phyloP scores from a whole-genome alignment of 2,888 invertebrate species.

The Leptopilina myrica region DNA sequence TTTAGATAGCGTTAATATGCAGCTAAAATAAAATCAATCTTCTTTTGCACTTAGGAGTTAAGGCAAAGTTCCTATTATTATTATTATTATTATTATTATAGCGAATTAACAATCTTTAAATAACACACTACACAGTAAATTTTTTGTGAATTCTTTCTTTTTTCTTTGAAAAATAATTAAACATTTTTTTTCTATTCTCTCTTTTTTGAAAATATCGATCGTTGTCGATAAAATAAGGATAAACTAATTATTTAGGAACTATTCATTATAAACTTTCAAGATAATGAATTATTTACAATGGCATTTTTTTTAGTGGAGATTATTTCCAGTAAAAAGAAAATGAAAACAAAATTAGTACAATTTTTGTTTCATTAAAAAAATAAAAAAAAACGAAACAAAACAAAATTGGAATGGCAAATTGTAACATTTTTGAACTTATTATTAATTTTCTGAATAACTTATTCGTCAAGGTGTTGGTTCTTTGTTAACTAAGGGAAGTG shows the following conservation, averaged over 20 bases:
- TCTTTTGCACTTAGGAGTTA: conserved; percentile 42
- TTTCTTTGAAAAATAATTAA: conserved; percentile 21
- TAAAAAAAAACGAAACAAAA: conserved; percentile 14
- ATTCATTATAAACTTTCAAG: conserved; percentile 32
- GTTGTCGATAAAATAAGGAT: not conserved
- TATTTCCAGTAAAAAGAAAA: conserved; percentile 11
- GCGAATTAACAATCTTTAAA: conserved; percentile 38
- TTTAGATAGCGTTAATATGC: conserved; percentile 25
- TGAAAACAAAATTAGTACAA: not conserved
- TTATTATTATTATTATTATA: conserved; percentile 15
- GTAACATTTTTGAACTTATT: conserved; percentile 7
- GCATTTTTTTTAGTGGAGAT: not conserved
- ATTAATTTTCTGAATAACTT: conserved; percentile 26
- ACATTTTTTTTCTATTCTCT: not conserved
- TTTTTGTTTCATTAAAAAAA: conserved; percentile 13
- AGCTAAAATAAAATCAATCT: conserved; percentile 45
- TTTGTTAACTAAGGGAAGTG: not conserved
- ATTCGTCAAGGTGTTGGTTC: conserved; percentile 14
- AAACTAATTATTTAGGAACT: conserved; percentile 29
- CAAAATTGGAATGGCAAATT: conserved; percentile 33
- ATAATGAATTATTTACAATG: conserved; percentile 32
- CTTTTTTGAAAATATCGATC: conserved; percentile 28
- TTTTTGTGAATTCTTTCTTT: not conserved
- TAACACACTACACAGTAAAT: conserved; percentile 29
- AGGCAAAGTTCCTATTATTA: conserved; percentile 27